phyloP scores from a whole-genome alignment of 2,113 vertebrate species.

The Nanger granti region DNA sequence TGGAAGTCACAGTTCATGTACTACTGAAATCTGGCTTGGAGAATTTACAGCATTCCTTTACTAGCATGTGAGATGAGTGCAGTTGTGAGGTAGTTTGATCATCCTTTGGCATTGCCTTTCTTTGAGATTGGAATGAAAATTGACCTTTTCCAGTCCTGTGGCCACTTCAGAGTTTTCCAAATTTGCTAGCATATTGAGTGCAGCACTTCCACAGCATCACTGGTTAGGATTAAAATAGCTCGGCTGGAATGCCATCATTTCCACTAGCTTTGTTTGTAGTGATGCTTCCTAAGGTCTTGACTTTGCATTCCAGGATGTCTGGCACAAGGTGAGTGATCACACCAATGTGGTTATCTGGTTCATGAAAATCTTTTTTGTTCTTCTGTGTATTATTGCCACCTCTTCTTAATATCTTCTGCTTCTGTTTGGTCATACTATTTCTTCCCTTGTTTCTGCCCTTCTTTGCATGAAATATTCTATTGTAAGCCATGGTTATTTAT shows the following conservation, averaged over 20 bases:
- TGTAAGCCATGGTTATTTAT: not conserved
- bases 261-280: not conserved
- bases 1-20: not conserved
- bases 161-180: not conserved
- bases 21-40: not conserved
- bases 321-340: not conserved
- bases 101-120: not conserved
- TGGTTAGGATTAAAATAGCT: not conserved
- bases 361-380: not conserved
- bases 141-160: not conserved
- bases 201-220: not conserved
- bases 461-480: not conserved
- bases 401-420: not conserved
- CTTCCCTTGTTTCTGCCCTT: not conserved
- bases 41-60: not conserved
- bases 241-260: fast-evolving
- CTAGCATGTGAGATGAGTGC: not conserved
- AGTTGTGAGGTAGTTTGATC: not conserved
- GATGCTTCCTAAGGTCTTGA: not conserved
- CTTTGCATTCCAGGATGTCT: not conserved
- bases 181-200: not conserved
- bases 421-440: not conserved
- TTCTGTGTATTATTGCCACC: not conserved
- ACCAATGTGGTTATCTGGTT: not conserved
- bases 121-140: not conserved